These are phyloP conservation scores for Xyliphius kryptos DNA, from an alignment of 2,113 vertebrate genomes.

Conservation along the genomic window DNA sequence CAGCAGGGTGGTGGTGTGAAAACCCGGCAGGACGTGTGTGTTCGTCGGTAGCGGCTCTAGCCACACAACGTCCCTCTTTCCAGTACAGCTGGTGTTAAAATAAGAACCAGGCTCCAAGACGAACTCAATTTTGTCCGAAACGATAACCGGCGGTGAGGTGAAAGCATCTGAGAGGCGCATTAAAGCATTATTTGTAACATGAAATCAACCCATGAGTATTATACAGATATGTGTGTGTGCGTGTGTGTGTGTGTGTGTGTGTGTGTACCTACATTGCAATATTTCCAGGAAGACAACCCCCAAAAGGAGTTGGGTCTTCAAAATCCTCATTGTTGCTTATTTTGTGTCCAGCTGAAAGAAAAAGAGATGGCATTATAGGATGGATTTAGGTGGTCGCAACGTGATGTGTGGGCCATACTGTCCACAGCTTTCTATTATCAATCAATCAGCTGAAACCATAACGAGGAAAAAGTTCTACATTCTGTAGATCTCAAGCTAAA, in stretches of 20 bases:
- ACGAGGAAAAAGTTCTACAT: no score
- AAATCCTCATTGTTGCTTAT: conserved; percentile 68
- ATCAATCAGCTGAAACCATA: no score
- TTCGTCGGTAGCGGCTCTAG: conserved; percentile 62
- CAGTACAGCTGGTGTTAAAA: conserved; percentile 80
- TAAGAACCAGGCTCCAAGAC: conserved; percentile 68
- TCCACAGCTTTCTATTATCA: no score
- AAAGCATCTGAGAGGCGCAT: conserved; percentile 27
- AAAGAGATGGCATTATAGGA: not conserved
- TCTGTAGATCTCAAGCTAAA: no score
- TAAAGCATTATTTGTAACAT: not conserved
- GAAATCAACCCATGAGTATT: no score
- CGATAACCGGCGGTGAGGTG: conserved; percentile 65
- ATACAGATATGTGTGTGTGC: no score
- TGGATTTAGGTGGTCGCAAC: no score
- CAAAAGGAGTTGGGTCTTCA: conserved; percentile 58
- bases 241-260: no score
- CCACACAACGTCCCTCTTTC: conserved; percentile 79
- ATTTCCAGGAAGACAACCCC: conserved; percentile 61
- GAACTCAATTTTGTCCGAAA: conserved; percentile 66
- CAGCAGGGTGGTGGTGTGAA: conserved; percentile 70
- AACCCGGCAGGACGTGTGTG: conserved; percentile 65
- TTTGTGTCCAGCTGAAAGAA: conserved; percentile 56
- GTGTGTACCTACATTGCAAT: conserved; percentile 48
- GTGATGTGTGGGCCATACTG: no score